A percentile compares a stretch with the other conserved stretches of the same genome.
Conservation (phyloP, 2,113 vertebrate genomes). For the Gobiocypris rarus region DNA sequence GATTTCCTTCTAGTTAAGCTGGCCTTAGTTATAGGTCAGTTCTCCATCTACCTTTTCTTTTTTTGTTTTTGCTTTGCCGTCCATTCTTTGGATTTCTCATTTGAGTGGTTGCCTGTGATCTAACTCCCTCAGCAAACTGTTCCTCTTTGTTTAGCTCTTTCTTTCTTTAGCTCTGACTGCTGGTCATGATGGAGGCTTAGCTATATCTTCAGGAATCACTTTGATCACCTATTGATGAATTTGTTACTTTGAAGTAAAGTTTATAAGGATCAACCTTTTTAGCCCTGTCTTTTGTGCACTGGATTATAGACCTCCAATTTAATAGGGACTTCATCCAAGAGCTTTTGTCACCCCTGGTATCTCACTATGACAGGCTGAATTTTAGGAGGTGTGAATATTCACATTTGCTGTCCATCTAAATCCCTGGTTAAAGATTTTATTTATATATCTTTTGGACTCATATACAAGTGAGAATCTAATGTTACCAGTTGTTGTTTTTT, state of each 20-base stretch:
- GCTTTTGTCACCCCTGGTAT: neutral
- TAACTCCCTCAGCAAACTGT: neutral
- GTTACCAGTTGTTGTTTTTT: neutral
- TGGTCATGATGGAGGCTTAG: neutral
- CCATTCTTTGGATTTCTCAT: neutral
- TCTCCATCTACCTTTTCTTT: neutral
- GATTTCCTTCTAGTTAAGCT: neutral
- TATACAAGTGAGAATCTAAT: neutral
- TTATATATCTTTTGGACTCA: neutral
- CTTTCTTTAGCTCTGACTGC: neutral
- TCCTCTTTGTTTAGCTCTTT: neutral
- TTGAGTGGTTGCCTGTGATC: neutral
- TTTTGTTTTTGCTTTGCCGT: neutral
- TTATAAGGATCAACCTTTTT: neutral
- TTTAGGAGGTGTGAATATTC: neutral
- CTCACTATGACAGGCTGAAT: neutral
- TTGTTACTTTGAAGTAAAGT: conserved; percentile 10
- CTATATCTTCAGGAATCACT: neutral
- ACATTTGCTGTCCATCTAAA: neutral
- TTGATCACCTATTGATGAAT: conserved; percentile 26
- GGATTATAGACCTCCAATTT: conserved; percentile 13
- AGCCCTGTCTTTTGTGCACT: conserved; percentile 14
- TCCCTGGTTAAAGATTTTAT: neutral
- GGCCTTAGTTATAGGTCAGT: neutral
- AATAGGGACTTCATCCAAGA: neutral